Conservation (phyloP, 37 sponge, comb jelly and placozoan genomes). For the Bolinopsis microptera region DNA sequence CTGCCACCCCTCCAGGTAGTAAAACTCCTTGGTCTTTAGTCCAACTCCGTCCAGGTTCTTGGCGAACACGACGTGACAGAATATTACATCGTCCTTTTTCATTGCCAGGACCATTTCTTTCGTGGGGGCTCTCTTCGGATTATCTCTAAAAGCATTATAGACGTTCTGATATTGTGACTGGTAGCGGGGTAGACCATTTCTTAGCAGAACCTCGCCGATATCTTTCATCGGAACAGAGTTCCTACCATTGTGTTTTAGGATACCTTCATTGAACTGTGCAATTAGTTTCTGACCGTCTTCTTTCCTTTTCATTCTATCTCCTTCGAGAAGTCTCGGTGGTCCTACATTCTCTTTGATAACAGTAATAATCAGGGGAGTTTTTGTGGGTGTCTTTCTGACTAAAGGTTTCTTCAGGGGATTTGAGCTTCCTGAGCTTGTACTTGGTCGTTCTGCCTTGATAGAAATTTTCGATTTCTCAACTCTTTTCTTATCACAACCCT, state of each 20-base stretch:
- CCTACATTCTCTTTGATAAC: no score
- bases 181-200: neutral
- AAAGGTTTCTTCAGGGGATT: no score
- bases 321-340: neutral
- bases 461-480: no score
- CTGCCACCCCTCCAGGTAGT: no score
- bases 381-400: no score
- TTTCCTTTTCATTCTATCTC: neutral
- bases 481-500: no score
- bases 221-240: neutral
- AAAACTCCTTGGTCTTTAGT: no score
- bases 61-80: no score
- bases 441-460: no score
- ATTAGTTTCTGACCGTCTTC: neutral
- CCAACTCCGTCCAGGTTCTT: no score
- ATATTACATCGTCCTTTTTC: neutral
- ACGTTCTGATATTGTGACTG: neutral
- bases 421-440: no score
- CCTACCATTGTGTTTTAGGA: neutral
- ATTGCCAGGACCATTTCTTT: slow-evolving; percentile 7
- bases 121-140: neutral
- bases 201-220: neutral
- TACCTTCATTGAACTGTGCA: neutral
- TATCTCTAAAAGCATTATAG: neutral
- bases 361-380: no score